Evolutionary conservation across 1,140 invertebrate species (phyloP).

Genomic region (Aphaenogaster rudis): DNA sequence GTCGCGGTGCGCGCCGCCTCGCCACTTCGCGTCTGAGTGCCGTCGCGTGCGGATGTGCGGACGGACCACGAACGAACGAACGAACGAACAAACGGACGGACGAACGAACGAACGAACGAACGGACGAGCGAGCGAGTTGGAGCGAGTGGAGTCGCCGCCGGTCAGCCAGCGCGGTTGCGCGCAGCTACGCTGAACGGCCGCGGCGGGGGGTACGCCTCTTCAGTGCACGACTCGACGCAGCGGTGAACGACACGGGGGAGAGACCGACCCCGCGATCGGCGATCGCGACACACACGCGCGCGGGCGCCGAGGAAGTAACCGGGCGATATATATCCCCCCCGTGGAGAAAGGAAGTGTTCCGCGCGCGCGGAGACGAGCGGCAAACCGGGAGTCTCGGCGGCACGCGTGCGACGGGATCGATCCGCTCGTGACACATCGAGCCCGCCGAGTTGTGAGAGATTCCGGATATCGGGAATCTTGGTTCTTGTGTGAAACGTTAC

Average conservation of each 20-base stretch:
- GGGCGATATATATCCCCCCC: background rate
- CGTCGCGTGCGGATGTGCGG: slow-evolving; percentile 76
- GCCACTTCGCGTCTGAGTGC: slow-evolving; percentile 83
- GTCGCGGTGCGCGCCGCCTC: slow-evolving; percentile 69
- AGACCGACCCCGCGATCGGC: slow-evolving; percentile 14
- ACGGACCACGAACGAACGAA: slow-evolving; percentile 14
- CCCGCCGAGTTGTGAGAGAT: slow-evolving; percentile 59
- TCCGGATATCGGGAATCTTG: slow-evolving; percentile 60
- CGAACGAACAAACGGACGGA: background rate
- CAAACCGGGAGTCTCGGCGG: slow-evolving; percentile 34
- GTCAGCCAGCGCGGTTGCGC: slow-evolving; percentile 55
- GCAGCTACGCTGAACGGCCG: slow-evolving; percentile 55
- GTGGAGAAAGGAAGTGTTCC: slow-evolving; percentile 50
- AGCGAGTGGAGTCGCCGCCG: slow-evolving; percentile 12
- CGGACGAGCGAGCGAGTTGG: background rate
- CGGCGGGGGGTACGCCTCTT: slow-evolving; percentile 1
- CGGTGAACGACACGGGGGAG: slow-evolving; percentile 17
- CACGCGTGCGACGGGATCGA: slow-evolving; percentile 70
- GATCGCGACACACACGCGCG: background rate
- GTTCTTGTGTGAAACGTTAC: slow-evolving; percentile 37
- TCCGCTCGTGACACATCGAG: slow-evolving; percentile 64
- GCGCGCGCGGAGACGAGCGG: slow-evolving; percentile 46
- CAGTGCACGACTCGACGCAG: slow-evolving; percentile 54
- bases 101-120: background rate
- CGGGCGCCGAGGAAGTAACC: background rate